phyloP scores from a whole-genome alignment of 2,113 vertebrate species.

The Fukomys damarensis region DNA sequence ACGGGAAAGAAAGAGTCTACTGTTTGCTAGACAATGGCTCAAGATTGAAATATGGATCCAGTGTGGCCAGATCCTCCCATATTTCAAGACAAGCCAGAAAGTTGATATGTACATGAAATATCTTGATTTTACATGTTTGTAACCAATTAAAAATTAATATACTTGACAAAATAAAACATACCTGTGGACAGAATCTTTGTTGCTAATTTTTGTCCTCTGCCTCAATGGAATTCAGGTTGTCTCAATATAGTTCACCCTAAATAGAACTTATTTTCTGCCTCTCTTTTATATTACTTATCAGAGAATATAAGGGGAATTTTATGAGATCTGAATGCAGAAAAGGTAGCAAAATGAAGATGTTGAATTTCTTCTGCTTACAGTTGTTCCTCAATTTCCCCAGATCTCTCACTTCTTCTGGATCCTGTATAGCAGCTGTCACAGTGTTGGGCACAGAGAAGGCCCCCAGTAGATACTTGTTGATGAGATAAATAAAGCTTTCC shows the following conservation, averaged over 20 bases:
- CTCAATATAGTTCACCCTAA: not conserved
- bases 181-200: not conserved
- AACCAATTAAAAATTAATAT: constrained; percentile 2
- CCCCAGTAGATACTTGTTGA: not conserved
- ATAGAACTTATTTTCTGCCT: not conserved
- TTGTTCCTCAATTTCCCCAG: not conserved
- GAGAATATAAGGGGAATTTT: not conserved
- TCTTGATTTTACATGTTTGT: not conserved
- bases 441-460: not conserved
- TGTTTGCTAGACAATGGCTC: not conserved
- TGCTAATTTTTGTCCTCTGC: not conserved
- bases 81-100: not conserved
- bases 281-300: not conserved
- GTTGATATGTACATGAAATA: not conserved
- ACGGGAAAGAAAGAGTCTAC: not conserved
- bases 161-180: constrained; percentile 10
- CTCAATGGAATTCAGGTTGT: not conserved
- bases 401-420: not conserved
- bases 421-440: not conserved
- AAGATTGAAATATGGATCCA: not conserved
- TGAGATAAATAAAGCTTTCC: constrained; percentile 8
- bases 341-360: not conserved
- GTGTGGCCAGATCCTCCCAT: not conserved
- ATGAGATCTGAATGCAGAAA: not conserved
- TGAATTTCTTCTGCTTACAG: not conserved